These are phyloP conservation scores for Semaprochilodus insignis DNA, from an alignment of 2,797 vertebrate genomes.

Conservation along the genomic window DNA sequence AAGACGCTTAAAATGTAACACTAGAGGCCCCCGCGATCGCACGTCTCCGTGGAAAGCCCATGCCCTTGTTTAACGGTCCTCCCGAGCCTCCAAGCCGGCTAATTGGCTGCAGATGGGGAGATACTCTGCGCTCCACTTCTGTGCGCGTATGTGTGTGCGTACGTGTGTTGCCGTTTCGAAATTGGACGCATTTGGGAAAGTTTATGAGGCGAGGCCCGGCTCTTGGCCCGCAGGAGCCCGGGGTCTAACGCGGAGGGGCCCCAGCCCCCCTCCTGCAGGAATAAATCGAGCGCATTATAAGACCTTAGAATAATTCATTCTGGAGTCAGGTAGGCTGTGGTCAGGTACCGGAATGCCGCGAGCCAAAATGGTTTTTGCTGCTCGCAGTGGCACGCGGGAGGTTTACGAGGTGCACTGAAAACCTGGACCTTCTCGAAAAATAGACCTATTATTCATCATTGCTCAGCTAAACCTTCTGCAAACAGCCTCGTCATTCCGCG, in stretches of 20 bases:
- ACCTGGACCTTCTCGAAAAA: neutral
- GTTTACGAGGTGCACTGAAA: constrained; percentile 26
- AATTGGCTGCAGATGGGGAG: constrained; percentile 84
- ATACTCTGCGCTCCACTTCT: constrained; percentile 64
- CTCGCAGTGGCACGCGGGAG: constrained; percentile 3
- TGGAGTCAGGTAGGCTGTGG: constrained; percentile 30
- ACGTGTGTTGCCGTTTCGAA: constrained; percentile 66
- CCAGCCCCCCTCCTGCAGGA: constrained; percentile 44
- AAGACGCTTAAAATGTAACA: constrained; percentile 83
- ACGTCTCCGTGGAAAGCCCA: constrained; percentile 78
- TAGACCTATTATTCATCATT: neutral
- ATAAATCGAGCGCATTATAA: constrained; percentile 66
- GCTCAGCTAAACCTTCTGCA: neutral
- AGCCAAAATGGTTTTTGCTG: neutral
- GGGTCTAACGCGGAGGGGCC: constrained; percentile 43
- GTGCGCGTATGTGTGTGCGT: no score
- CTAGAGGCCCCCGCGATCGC: constrained; percentile 73
- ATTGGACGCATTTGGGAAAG: constrained; percentile 79
- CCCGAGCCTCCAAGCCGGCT: constrained; percentile 67
- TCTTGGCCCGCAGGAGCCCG: constrained; percentile 68
- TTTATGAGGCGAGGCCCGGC: constrained; percentile 76
- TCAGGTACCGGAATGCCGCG: constrained; percentile 30
- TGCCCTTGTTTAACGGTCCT: constrained; percentile 79
- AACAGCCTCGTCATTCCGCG: neutral
- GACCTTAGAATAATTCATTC: constrained; percentile 59